Base-by-base conservation (phyloP, 2,113 vertebrate genomes). In the Entosphenus tridentatus region DNA sequence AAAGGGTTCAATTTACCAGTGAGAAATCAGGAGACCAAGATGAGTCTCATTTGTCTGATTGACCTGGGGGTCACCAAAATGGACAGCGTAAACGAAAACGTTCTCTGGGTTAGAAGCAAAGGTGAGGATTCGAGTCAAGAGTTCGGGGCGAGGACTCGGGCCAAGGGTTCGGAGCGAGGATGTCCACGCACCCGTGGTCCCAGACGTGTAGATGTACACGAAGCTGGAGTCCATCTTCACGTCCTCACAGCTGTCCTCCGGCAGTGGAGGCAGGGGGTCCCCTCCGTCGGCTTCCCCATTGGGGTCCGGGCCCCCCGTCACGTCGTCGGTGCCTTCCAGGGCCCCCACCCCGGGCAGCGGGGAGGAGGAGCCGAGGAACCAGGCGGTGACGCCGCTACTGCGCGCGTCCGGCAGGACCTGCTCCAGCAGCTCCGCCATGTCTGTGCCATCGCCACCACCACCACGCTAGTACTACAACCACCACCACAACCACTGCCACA, bases 151-250 rank as follows among this genome's bases (percentile, higher is more conserved):
- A 39, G 4, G 39, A 39, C 39, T 39, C 39, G 39, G 39, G 39
- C 39, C 39, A 3, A 39, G 39, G 39, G 39, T 39, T 39, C 4
- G 39, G 5, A 39, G 3, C 39, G 39, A 39, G 39, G 39, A 39
- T 65, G 59, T 16, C n/a, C n/a, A 10, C 59, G 10, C 18, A 65
- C 59, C 59, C 18, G 59, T 65, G n/a, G 59, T 65, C n/a, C 59
- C 59, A 65, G 59, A 65, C 18, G 59, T 65, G 59, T 65, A 65
- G 59, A 65, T 65, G 10, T 16, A 65, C 14, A 65, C n/a, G n/a
- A 65, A 65, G 18, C 18, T n/a, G 8, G 59, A 65, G 18, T n/a
- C n/a, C 59, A 65, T n/a, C 10, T n/a, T 16, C 18, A 65, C 18
- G 14, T 18, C 59, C 18, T 65, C 39, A 39, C 39, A 39, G 39